phyloP scores from a whole-genome alignment of 1,140 invertebrate genomes.

The Whitmania pigra region DNA sequence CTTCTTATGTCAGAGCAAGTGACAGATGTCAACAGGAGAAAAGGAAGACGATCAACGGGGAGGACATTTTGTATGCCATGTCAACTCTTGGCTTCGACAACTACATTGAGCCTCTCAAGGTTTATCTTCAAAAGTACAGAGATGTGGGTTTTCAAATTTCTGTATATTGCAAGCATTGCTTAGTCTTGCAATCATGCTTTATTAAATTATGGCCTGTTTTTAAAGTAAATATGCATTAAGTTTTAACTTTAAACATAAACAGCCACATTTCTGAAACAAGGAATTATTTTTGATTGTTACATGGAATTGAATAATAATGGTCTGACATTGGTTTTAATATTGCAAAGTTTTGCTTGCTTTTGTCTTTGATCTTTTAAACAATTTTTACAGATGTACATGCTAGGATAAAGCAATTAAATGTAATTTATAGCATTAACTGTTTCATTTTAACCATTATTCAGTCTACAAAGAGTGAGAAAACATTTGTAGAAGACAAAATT shows the following conservation, averaged over 20 bases:
- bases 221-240: too few relatives aligned
- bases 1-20: slow-evolving; percentile 53
- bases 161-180: not conserved
- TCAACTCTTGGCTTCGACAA: slow-evolving; percentile 92
- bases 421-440: not conserved
- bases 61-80: slow-evolving; percentile 87
- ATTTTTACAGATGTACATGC: too few relatives aligned
- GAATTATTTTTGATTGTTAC: too few relatives aligned
- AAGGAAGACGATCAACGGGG: slow-evolving; percentile 93
- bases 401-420: not conserved
- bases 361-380: too few relatives aligned
- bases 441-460: not conserved
- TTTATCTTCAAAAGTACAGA: slow-evolving; percentile 92
- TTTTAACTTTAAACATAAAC: too few relatives aligned
- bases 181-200: too few relatives aligned
- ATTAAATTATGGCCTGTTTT: too few relatives aligned
- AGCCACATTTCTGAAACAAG: too few relatives aligned
- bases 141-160: slow-evolving; percentile 48
- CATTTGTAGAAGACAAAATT: slow-evolving; percentile 2
- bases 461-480: slow-evolving; percentile 3
- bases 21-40: slow-evolving; percentile 94
- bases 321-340: too few relatives aligned
- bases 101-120: slow-evolving; percentile 89
- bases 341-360: too few relatives aligned
- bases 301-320: too few relatives aligned